Evolutionary conservation across 2,113 vertebrate species (phyloP).

Genomic region (Phyllostomus discolor): DNA sequence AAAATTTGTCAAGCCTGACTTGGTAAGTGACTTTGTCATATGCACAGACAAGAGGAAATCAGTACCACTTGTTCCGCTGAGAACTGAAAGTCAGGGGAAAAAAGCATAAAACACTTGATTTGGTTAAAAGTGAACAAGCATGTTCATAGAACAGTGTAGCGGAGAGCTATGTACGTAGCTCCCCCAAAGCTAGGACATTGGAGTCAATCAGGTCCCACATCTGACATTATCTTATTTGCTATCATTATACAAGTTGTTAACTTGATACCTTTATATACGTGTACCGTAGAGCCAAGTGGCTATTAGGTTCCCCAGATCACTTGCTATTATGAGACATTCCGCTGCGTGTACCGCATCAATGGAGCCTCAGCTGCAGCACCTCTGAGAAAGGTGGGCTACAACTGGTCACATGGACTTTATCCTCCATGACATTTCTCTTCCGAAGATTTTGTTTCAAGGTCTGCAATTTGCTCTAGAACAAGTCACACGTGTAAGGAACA

Average conservation of each 20-base stretch:
- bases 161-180: not conserved
- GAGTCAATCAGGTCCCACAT: not conserved
- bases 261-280: not conserved
- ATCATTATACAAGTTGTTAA: conserved; percentile 33
- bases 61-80: not conserved
- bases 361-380: not conserved
- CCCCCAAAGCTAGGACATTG: not conserved
- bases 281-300: not conserved
- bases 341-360: not conserved
- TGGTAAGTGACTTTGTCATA: not conserved
- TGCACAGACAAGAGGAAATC: not conserved
- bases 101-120: not conserved
- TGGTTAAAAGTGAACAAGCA: not conserved
- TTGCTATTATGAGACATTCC: not conserved
- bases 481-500: not conserved
- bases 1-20: not conserved
- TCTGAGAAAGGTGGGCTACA: not conserved
- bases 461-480: not conserved
- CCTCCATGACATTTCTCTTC: not conserved
- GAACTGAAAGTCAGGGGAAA: not conserved
- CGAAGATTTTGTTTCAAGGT: not conserved
- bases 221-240: not conserved
- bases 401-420: not conserved
- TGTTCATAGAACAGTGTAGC: not conserved
- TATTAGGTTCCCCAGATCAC: not conserved